A percentile compares a stretch with the other conserved stretches of the same genome.
These are phyloP conservation scores for Sebastes taczanowskii DNA, from an alignment of 2,797 vertebrate genomes.

Conservation along the genomic window DNA sequence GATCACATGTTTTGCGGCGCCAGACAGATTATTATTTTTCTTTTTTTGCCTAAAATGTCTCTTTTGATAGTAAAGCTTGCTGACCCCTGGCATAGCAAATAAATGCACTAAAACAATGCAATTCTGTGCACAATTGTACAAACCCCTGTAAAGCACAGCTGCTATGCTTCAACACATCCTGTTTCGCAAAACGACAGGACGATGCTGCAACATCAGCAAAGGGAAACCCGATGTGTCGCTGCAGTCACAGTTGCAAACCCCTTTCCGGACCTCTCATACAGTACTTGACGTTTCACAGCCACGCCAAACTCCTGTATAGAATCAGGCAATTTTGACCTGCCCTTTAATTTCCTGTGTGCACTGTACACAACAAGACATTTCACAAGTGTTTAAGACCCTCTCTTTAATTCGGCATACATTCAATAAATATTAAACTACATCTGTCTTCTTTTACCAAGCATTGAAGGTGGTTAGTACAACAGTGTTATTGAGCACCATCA, in stretches of 20 bases:
- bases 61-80: no score
- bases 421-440: no score
- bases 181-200: constrained; percentile 66
- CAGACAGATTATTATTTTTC: no score
- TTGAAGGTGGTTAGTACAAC: neutral
- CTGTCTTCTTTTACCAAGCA: no score
- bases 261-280: constrained; percentile 34
- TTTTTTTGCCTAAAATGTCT: no score
- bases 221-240: constrained; percentile 49
- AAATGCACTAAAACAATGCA: neutral
- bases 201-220: constrained; percentile 66
- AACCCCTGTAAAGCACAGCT: neutral
- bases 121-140: neutral
- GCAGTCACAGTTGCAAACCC: constrained; percentile 42
- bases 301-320: neutral
- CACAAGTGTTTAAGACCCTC: fast-evolving
- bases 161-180: constrained; percentile 69
- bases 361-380: neutral
- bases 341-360: no score
- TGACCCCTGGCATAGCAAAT: no score
- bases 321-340: neutral
- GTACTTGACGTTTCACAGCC: neutral
- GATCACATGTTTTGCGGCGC: no score
- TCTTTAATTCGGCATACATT: neutral
- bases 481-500: neutral